A percentile compares a stretch with the other conserved stretches of the same genome.
Conservation (phyloP, 1,140 invertebrate species). For the Tribolium castaneum region DNA sequence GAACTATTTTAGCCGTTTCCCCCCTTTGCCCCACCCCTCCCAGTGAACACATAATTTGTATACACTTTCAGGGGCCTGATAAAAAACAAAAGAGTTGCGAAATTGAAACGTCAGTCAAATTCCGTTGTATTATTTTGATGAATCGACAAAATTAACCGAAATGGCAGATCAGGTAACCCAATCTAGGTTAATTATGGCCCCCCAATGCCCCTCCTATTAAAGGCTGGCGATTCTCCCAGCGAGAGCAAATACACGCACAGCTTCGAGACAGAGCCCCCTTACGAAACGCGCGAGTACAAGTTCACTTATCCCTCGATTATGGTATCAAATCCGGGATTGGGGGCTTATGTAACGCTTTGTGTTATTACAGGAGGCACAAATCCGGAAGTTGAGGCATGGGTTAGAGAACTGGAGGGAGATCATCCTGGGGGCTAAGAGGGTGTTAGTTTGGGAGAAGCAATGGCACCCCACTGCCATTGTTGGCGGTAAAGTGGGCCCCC, state of each 20-base stretch:
- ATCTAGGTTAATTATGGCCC: not conserved
- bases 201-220: not conserved
- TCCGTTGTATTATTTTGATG: not conserved
- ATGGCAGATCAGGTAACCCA: constrained; percentile 37
- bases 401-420: constrained; percentile 87
- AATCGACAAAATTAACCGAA: constrained; percentile 1
- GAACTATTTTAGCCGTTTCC: no score
- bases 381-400: constrained; percentile 78
- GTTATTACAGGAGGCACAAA: constrained; percentile 72
- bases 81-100: constrained; percentile 17
- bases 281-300: not conserved
- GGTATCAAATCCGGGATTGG: not conserved
- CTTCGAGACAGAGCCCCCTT: not conserved
- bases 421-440: constrained; percentile 76
- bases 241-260: not conserved
- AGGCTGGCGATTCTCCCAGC: not conserved
- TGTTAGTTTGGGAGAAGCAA: constrained; percentile 86
- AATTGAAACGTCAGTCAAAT: constrained; percentile 24
- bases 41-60: no score
- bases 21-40: no score
- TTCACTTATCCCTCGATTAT: constrained; percentile 9
- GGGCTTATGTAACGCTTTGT: constrained; percentile 21
- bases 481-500: constrained; percentile 61
- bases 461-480: constrained; percentile 83
- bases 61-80: no score